Evolutionary conservation across 2,888 invertebrate species (phyloP).

Genomic region (Cylindroiulus punctatus): DNA sequence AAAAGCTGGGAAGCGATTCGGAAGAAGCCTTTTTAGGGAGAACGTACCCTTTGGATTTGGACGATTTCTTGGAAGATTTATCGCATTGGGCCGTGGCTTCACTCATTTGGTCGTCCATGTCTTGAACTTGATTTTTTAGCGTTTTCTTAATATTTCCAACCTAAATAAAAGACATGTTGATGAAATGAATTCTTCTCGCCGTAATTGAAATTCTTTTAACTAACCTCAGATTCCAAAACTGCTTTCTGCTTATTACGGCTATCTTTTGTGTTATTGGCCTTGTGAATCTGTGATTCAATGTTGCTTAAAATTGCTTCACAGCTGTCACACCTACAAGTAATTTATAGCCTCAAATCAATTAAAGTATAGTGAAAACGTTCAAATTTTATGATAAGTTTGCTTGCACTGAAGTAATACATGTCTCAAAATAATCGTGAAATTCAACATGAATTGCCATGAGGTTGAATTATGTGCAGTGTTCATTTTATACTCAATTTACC

Average conservation of each 20-base stretch:
- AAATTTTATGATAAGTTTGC: too few relatives aligned
- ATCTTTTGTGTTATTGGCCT: slow-evolving; percentile 87
- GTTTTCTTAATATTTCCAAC: slow-evolving; percentile 88
- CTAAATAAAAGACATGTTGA: slow-evolving; percentile 72
- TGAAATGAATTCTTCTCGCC: too few relatives aligned
- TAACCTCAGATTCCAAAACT: slow-evolving; percentile 85
- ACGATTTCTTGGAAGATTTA: slow-evolving; percentile 71
- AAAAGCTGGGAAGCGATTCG: slow-evolving; percentile 24
- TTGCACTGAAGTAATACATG: too few relatives aligned
- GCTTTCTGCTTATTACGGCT: slow-evolving; percentile 81
- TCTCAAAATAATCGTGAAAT: too few relatives aligned
- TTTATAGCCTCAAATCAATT: neutral
- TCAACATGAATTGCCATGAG: too few relatives aligned
- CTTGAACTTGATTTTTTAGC: slow-evolving; percentile 80
- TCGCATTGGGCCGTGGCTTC: slow-evolving; percentile 72
- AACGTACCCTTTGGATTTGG: slow-evolving; percentile 73
- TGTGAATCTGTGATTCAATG: slow-evolving; percentile 87
- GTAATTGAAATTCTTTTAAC: neutral
- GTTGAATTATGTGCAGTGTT: too few relatives aligned
- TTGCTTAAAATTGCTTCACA: slow-evolving; percentile 89
- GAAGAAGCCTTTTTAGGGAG: slow-evolving; percentile 50
- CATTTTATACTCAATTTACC: too few relatives aligned
- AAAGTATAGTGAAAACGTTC: too few relatives aligned
- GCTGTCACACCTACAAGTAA: slow-evolving; percentile 77
- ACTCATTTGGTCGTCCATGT: slow-evolving; percentile 85